Percentiles rank a stretch among this genome's conserved stretches.
phyloP scores from a whole-genome alignment of 2,888 invertebrate species.

The Cantharis rufa region DNA sequence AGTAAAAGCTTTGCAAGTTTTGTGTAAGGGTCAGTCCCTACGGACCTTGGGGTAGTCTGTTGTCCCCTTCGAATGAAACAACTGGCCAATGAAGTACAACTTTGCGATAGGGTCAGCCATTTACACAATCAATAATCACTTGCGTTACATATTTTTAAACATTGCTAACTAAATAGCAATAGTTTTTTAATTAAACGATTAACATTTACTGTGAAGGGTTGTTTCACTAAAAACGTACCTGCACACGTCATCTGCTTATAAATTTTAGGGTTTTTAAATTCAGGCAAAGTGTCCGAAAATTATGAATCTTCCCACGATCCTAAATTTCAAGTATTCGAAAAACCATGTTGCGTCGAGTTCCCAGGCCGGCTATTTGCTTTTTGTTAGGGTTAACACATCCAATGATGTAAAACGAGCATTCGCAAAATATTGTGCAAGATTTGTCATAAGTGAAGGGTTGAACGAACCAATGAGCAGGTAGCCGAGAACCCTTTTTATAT shows the following conservation, averaged over 20 bases:
- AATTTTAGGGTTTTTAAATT: not conserved
- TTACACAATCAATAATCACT: slow-evolving; percentile 31
- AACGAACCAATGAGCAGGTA: slow-evolving; percentile 41
- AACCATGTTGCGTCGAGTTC: slow-evolving; percentile 13
- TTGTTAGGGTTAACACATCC: slow-evolving; percentile 42
- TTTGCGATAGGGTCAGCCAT: slow-evolving; percentile 32
- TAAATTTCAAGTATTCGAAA: slow-evolving; percentile 9
- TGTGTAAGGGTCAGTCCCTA: slow-evolving; percentile 35
- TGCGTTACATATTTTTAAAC: slow-evolving; percentile 17
- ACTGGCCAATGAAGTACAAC: slow-evolving; percentile 31
- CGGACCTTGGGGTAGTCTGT: slow-evolving; percentile 33
- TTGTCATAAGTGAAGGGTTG: slow-evolving; percentile 33
- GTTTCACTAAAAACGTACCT: not conserved
- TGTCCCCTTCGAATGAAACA: slow-evolving; percentile 26
- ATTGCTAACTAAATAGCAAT: not conserved
- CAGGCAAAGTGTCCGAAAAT: not conserved
- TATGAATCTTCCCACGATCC: slow-evolving; percentile 23
- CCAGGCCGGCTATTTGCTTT: slow-evolving; percentile 9
- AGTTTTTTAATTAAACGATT: not conserved
- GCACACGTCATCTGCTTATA: not conserved
- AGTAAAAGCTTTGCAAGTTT: slow-evolving; percentile 25
- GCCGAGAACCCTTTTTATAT: slow-evolving; percentile 40
- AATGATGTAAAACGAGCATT: slow-evolving; percentile 30
- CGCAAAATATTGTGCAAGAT: slow-evolving; percentile 29
- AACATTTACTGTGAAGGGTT: not conserved